Percentiles rank a stretch among this genome's conserved stretches.
Conservation (phyloP, 2,797 vertebrate genomes). For the Columba guinea region DNA sequence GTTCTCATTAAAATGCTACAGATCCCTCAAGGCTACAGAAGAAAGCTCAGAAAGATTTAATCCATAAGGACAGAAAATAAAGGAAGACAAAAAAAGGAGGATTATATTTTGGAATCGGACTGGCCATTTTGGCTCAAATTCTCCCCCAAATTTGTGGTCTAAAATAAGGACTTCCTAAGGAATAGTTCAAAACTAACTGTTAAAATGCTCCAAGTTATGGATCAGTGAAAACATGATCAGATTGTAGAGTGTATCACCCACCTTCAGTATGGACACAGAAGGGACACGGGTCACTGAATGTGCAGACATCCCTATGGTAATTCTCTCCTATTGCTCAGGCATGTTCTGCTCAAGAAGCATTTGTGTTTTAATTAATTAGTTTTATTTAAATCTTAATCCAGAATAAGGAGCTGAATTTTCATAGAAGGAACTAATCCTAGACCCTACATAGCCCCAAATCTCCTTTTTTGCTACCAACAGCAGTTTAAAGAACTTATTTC, state of each 20-base stretch:
- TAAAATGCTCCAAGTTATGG: not conserved
- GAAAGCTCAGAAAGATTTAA: not conserved
- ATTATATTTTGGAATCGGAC: not conserved
- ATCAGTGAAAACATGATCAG: not conserved
- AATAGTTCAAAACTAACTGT: not conserved
- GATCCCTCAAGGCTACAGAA: not conserved
- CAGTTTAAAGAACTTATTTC: slow-evolving; percentile 49
- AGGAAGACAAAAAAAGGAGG: not conserved
- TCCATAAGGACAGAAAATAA: not conserved
- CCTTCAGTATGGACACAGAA: not conserved
- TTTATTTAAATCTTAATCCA: slow-evolving; percentile 27
- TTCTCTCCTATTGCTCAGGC: not conserved
- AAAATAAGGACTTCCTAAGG: not conserved
- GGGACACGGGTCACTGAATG: fast-evolving
- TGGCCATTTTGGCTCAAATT: not conserved
- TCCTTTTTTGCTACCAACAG: not conserved
- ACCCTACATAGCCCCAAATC: not conserved
- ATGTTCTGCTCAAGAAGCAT: not conserved
- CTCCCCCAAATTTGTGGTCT: not conserved
- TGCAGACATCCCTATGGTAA: not conserved
- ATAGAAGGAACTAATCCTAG: slow-evolving; percentile 2
- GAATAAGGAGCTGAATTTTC: slow-evolving; percentile 8
- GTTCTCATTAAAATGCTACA: not conserved
- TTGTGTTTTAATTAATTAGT: slow-evolving; percentile 11
- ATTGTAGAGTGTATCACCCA: not conserved